Percentiles rank a stretch among this genome's conserved stretches.
phyloP scores from a whole-genome alignment of 2,888 invertebrate species.

The Andrena fulva region DNA sequence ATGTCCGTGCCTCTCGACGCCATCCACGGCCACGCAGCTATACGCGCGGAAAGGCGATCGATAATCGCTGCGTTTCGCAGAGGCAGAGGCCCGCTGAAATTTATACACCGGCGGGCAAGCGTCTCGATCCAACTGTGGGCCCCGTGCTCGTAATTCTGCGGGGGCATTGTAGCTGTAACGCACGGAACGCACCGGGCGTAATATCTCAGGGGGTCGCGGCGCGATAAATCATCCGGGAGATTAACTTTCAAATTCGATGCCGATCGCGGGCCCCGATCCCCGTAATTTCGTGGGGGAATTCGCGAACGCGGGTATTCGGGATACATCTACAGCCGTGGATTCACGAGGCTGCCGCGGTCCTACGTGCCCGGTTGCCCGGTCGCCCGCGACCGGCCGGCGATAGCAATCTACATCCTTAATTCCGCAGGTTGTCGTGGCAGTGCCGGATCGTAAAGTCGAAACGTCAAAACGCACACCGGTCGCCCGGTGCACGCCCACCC shows the following conservation, averaged over 20 bases:
- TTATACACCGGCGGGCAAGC: neutral
- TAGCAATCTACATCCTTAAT: constrained; percentile 75
- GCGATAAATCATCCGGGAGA: constrained; percentile 39
- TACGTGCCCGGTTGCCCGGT: constrained; percentile 49
- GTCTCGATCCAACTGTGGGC: neutral
- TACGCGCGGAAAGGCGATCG: neutral
- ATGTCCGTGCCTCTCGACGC: constrained; percentile 6
- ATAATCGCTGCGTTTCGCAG: neutral
- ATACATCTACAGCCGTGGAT: constrained; percentile 43
- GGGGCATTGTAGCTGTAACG: constrained; percentile 24
- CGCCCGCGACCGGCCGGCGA: constrained; percentile 59
- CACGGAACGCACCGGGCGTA: neutral
- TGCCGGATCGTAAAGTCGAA: constrained; percentile 73
- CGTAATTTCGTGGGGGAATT: constrained; percentile 50
- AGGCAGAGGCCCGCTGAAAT: neutral
- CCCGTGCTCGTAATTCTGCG: constrained; percentile 25
- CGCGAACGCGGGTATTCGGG: constrained; percentile 56
- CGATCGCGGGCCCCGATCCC: constrained; percentile 28
- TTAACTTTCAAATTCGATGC: constrained; percentile 54
- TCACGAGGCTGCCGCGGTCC: constrained; percentile 54
- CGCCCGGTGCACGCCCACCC: constrained; percentile 64
- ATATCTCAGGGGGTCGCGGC: constrained; percentile 15
- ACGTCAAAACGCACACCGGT: constrained; percentile 74
- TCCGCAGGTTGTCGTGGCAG: constrained; percentile 70
- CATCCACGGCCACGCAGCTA: neutral